Percentiles rank a stretch among this genome's conserved stretches.
Conservation (phyloP, 2,113 vertebrate genomes). For the Vombatus ursinus region DNA sequence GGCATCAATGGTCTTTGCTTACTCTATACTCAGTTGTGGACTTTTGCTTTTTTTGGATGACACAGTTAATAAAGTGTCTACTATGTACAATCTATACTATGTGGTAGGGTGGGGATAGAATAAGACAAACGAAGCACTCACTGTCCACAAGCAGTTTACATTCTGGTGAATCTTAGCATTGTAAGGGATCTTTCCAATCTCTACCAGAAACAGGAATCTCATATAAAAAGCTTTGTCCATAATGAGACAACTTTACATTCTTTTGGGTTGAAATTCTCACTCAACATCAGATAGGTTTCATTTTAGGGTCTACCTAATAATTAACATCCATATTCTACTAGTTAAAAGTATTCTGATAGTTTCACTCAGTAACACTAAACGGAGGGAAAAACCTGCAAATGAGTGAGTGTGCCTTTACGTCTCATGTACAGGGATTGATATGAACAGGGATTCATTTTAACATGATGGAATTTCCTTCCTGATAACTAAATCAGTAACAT, state of each 20-base stretch:
- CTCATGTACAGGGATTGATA: neutral
- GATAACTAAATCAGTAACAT: neutral
- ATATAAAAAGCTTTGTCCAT: neutral
- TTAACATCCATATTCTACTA: neutral
- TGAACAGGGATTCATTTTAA: neutral
- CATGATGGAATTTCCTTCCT: neutral
- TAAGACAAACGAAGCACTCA: slow-evolving; percentile 20
- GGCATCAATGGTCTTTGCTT: neutral
- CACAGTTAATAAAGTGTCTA: neutral
- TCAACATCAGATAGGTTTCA: neutral
- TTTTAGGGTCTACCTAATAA: neutral
- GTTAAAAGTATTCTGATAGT: neutral
- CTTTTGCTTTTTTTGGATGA: neutral
- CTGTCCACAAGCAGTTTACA: neutral
- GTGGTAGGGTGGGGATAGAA: neutral
- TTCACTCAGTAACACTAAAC: neutral
- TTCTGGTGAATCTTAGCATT: neutral
- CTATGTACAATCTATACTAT: neutral
- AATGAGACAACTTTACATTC: neutral
- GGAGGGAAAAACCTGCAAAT: neutral
- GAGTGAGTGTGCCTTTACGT: neutral
- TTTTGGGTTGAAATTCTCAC: neutral
- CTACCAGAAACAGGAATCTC: neutral
- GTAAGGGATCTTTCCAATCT: neutral
- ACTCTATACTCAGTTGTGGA: neutral